Conservation (phyloP, 2,113 vertebrate genomes). For the Scolopax mira region DNA sequence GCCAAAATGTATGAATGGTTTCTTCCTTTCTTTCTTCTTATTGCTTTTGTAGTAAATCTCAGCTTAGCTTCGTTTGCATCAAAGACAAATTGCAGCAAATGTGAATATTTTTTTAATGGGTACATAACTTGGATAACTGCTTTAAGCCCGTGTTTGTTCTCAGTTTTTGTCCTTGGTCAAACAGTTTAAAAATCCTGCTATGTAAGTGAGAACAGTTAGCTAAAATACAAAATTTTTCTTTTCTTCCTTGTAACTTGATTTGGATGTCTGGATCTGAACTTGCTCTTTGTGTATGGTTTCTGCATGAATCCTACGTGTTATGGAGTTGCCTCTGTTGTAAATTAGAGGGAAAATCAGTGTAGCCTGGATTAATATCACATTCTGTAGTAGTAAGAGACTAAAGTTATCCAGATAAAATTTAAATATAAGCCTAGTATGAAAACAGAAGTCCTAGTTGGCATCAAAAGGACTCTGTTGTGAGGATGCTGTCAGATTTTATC, state of each 20-base stretch:
- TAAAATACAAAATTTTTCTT: background rate
- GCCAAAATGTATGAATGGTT: background rate
- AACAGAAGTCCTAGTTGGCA: background rate
- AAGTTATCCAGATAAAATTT: background rate
- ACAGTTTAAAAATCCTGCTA: background rate
- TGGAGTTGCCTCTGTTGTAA: background rate
- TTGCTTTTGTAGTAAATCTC: conserved; percentile 4
- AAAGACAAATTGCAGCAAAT: background rate
- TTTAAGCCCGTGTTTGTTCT: background rate
- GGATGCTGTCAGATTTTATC: background rate
- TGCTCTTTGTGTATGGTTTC: background rate
- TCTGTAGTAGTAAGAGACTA: background rate
- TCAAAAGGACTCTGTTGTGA: background rate
- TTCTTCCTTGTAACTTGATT: background rate
- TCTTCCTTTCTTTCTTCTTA: background rate
- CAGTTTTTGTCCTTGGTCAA: background rate
- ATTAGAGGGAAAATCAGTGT: background rate
- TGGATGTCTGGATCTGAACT: background rate
- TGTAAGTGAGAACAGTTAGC: background rate
- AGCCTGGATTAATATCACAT: background rate
- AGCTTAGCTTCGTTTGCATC: conserved; percentile 34
- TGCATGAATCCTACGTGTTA: background rate
- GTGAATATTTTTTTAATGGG: background rate
- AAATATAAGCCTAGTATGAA: background rate
- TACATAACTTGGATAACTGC: background rate